Percentiles rank a stretch among this genome's conserved stretches.
phyloP scores from a whole-genome alignment of 2,797 vertebrate species.

The Hyperoplus lanceolatus region DNA sequence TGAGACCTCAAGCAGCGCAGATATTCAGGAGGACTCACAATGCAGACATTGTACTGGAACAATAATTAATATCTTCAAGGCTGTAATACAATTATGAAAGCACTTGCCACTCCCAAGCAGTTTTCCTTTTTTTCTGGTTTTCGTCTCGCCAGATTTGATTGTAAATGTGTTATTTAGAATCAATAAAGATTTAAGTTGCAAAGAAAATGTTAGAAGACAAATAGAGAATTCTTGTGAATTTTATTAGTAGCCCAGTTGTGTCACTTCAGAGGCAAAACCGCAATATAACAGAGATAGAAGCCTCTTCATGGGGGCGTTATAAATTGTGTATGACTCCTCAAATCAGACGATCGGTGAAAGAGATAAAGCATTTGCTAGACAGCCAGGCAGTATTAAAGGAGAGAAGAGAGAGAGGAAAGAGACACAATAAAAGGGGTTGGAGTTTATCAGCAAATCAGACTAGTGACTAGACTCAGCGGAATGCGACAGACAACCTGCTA shows the following conservation, averaged over 20 bases:
- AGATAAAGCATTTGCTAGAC: conserved; percentile 24
- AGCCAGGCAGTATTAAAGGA: conserved; percentile 11
- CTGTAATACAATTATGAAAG: no score
- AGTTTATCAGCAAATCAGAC: conserved; percentile 39
- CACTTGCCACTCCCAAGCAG: no score
- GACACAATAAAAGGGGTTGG: background rate
- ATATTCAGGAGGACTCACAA: no score
- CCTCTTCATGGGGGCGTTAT: background rate
- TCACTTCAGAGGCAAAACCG: conserved; percentile 34
- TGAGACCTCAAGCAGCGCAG: no score
- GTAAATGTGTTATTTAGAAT: no score
- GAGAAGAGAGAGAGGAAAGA: conserved; percentile 2
- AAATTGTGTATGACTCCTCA: conserved; percentile 4
- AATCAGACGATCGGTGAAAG: conserved; percentile 15
- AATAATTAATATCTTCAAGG: no score
- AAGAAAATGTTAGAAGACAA: background rate
- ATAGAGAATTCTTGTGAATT: background rate
- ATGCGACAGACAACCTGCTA: conserved; percentile 54
- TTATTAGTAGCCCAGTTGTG: conserved; percentile 19
- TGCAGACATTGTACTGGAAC: no score
- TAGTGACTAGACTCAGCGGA: conserved; percentile 19
- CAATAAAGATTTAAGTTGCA: no score
- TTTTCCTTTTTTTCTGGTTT: no score
- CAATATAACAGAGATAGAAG: background rate
- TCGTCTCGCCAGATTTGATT: no score